These are phyloP conservation scores for Formica aserva DNA, from an alignment of 2,888 invertebrate genomes.

Conservation along the genomic window DNA sequence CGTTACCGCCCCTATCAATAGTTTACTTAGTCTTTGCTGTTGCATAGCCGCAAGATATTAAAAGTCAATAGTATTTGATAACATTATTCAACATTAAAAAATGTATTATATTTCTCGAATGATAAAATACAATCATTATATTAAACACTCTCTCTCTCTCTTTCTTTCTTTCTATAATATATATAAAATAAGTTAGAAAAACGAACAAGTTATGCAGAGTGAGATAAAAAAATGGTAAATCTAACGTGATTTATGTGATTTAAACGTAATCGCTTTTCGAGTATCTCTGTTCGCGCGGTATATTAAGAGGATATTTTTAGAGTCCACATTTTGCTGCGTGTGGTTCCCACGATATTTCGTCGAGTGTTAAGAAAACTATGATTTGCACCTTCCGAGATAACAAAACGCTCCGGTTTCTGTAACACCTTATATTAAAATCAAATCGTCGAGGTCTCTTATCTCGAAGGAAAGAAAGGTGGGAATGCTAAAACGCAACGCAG, in stretches of 20 bases:
- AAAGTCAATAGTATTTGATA: not conserved
- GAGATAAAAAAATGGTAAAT: not conserved
- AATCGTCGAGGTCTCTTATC: not conserved
- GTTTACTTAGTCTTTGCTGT: not conserved
- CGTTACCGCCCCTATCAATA: not conserved
- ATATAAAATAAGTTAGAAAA: not conserved
- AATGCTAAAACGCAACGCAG: not conserved
- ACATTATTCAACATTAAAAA: not conserved
- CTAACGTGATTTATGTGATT: not conserved
- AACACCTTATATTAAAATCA: not conserved
- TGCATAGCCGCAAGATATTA: not conserved
- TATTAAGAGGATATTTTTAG: slow-evolving; percentile 31
- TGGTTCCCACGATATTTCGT: slow-evolving; percentile 39
- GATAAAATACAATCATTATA: not conserved
- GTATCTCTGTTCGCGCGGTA: not conserved
- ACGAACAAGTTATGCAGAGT: not conserved
- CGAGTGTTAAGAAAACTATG: slow-evolving; percentile 59
- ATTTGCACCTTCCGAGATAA: slow-evolving; percentile 52
- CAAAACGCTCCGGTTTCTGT: slow-evolving; percentile 38
- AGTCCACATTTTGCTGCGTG: not conserved
- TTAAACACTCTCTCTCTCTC: no score
- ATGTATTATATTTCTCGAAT: not conserved
- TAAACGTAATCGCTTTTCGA: slow-evolving; percentile 16
- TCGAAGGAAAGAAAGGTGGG: not conserved
- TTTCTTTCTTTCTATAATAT: no score